A percentile compares a stretch with the other conserved stretches of the same genome.
These are phyloP conservation scores for Zaprionus obscuricornis DNA, from an alignment of 2,888 invertebrate genomes.

Conservation along the genomic window DNA sequence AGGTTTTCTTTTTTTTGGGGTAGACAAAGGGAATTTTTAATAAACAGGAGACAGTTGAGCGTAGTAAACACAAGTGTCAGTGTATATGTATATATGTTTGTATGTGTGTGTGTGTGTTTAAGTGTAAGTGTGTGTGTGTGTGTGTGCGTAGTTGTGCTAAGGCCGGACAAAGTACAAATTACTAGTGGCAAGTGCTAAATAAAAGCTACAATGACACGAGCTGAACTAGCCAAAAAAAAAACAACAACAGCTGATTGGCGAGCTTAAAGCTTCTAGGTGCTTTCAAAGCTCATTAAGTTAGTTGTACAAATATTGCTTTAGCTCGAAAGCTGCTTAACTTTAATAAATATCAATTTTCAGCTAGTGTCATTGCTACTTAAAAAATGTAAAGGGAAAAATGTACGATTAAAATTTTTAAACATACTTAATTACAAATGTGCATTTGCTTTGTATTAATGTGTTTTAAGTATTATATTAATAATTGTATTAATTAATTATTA, in stretches of 20 bases:
- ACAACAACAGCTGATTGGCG: neutral
- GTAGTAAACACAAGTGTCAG: slow-evolving; percentile 23
- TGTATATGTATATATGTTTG: slow-evolving; percentile 20
- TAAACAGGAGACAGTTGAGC: slow-evolving; percentile 37
- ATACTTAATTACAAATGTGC: slow-evolving; percentile 18
- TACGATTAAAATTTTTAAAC: slow-evolving; percentile 11
- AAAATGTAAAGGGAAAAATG: neutral
- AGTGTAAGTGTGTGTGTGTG: slow-evolving; percentile 1
- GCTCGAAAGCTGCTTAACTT: neutral
- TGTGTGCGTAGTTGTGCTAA: too few relatives aligned
- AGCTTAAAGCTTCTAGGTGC: neutral
- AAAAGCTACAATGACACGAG: slow-evolving; percentile 32
- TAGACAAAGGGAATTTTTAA: slow-evolving; percentile 18
- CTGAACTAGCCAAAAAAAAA: too few relatives aligned
- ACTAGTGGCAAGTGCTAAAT: slow-evolving; percentile 25
- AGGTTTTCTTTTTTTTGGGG: too few relatives aligned
- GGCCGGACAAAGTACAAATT: slow-evolving; percentile 24
- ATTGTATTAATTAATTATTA: slow-evolving; percentile 10
- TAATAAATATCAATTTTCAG: slow-evolving; percentile 4
- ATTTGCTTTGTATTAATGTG: too few relatives aligned
- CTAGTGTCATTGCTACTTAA: slow-evolving; percentile 29
- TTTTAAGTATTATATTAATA: slow-evolving; percentile 11
- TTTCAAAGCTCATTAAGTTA: neutral
- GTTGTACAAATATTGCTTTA: neutral
- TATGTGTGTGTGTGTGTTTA: slow-evolving; percentile 12